These are phyloP conservation scores for Vandiemenella viatica DNA, from an alignment of 2,888 invertebrate species.

Conservation along the genomic window DNA sequence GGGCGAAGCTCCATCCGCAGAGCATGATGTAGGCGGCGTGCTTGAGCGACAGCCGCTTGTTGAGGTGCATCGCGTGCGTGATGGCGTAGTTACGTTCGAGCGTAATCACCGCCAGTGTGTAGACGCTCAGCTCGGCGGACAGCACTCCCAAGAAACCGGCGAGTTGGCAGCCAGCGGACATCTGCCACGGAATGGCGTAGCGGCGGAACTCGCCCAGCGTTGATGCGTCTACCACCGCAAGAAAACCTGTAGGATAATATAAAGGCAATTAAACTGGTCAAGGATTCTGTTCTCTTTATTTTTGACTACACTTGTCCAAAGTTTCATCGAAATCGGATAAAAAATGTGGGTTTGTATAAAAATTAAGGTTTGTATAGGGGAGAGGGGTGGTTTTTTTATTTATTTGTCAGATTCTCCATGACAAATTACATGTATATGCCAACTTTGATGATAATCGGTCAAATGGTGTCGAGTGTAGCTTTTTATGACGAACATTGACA, in stretches of 20 bases:
- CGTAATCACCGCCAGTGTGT: conserved; percentile 90
- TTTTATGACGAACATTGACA: too few relatives aligned
- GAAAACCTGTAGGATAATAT: conserved; percentile 46
- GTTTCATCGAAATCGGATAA: too few relatives aligned
- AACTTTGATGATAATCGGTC: too few relatives aligned
- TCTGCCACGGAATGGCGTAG: conserved; percentile 95
- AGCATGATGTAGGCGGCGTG: conserved; percentile 88
- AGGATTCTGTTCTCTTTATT: too few relatives aligned
- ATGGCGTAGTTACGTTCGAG: conserved; percentile 92
- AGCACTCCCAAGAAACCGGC: conserved; percentile 91
- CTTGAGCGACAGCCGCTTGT: conserved; percentile 75
- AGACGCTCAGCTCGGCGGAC: conserved; percentile 87
- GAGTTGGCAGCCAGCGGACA: conserved; percentile 80
- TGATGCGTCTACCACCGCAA: conserved; percentile 91
- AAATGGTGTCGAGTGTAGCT: too few relatives aligned
- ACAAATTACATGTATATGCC: too few relatives aligned
- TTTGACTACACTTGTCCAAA: too few relatives aligned
- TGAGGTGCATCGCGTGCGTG: conserved; percentile 93
- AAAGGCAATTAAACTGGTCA: background rate
- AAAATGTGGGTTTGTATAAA: too few relatives aligned
- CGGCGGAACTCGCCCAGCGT: conserved; percentile 91
- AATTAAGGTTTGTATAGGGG: too few relatives aligned
- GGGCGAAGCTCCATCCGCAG: conserved; percentile 80
- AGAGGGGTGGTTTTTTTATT: too few relatives aligned
- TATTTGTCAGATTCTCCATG: too few relatives aligned